A percentile compares a stretch with the other conserved stretches of the same genome.
These are phyloP conservation scores for Chiloscyllium plagiosum DNA, from an alignment of 2,113 vertebrate species.

Conservation along the genomic window DNA sequence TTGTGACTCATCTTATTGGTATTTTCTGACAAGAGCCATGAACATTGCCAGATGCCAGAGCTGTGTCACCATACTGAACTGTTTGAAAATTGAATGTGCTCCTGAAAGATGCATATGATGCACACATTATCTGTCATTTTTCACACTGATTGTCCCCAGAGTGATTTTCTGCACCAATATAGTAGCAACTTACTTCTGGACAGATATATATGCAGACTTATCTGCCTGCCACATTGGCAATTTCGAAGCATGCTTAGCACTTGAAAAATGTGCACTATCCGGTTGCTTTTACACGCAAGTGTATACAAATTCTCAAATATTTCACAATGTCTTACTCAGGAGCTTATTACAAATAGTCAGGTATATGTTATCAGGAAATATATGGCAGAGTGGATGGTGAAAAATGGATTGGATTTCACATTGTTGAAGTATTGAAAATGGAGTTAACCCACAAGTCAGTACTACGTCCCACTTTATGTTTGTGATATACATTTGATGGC, in stretches of 20 bases:
- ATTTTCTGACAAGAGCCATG: background rate
- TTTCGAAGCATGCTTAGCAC: background rate
- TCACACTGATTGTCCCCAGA: background rate
- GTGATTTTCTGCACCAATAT: background rate
- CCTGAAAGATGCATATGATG: background rate
- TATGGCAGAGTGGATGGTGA: background rate
- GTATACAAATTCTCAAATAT: background rate
- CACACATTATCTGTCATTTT: background rate
- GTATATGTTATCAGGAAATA: background rate
- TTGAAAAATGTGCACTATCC: background rate
- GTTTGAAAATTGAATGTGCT: background rate
- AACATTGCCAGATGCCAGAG: background rate
- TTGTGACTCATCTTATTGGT: background rate
- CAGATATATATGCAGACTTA: background rate
- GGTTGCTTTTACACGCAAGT: background rate
- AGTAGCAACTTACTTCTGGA: background rate
- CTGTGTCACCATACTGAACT: background rate
- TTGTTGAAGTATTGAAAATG: background rate
- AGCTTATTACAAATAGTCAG: background rate
- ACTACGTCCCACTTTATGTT: background rate
- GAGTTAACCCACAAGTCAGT: background rate
- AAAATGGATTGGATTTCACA: background rate
- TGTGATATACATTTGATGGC: background rate
- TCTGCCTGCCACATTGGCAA: background rate
- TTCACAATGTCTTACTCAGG: background rate